phyloP scores from a whole-genome alignment of 2,888 invertebrate genomes.

The Ormyrus nitidulus region DNA sequence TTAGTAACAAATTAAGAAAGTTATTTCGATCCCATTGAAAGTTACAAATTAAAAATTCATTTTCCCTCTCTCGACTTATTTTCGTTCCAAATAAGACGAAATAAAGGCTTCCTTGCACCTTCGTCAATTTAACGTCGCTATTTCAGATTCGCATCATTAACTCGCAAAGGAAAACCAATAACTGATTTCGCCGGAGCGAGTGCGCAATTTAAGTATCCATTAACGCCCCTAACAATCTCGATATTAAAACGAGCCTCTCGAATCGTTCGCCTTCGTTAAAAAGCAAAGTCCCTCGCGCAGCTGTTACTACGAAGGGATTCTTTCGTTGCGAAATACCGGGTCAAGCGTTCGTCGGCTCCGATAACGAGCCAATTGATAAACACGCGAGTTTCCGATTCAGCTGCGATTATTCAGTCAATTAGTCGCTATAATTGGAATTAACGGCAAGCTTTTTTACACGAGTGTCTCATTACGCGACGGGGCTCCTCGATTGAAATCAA shows the following conservation, averaged over 20 bases:
- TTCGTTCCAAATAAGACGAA: no score
- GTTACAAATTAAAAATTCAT: no score
- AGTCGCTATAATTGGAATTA: constrained; percentile 28
- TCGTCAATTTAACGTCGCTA: not conserved
- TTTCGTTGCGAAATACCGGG: not conserved
- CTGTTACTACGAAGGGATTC: constrained; percentile 10
- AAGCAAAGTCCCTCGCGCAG: not conserved
- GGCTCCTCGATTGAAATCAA: constrained; percentile 8
- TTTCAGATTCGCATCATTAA: not conserved
- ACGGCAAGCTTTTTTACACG: not conserved
- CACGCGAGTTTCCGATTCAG: not conserved
- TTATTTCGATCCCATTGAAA: no score
- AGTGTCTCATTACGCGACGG: not conserved
- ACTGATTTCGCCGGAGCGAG: not conserved
- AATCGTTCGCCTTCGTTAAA: constrained; percentile 27
- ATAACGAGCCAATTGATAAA: constrained; percentile 32
- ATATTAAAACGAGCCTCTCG: constrained; percentile 14
- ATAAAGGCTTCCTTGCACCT: no score
- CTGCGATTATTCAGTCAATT: constrained; percentile 15
- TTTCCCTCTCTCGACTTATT: no score
- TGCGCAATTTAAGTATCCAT: constrained; percentile 13
- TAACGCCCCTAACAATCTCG: not conserved
- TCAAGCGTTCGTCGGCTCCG: not conserved
- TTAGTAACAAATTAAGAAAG: no score
- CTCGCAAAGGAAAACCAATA: constrained; percentile 1